Base-by-base conservation (phyloP, 2,113 vertebrate genomes). In the Phalacrocorax brasilianus region DNA sequence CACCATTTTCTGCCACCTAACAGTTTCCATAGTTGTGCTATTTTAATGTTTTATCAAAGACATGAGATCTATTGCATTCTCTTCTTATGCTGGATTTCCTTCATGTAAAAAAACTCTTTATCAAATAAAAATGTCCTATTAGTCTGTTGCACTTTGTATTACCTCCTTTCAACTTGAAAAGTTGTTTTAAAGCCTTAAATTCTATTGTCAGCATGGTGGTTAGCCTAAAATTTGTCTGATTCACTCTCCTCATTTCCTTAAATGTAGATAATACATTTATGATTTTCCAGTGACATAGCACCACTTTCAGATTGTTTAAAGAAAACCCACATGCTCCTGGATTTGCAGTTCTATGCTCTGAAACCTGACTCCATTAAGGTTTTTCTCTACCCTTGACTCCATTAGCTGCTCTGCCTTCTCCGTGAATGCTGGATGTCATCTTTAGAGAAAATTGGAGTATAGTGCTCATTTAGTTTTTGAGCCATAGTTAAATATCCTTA, bases 31-130 rank as follows among this genome's bases (percentile, higher is more conserved):
- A 74, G 61, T 4, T 66, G 85, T 40, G 15, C 76, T 93, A 77
- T 95, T 95, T 92, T 44, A 88, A 84, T 86, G 83, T 84, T 66
- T 27, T 77, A 92, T 93, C 89, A 95, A 95, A 97, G 94, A 71
- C 35, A 59, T 3, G 52, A 95, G 49, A 89, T 91, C 93, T 76
- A 8, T 35, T 52, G 56, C 63, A 5, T 50, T 68, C 32, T 23
- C 61, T 45, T 93, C 68, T 73, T 75, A 74, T 91, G 42, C 18
- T 62, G 85, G 62, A 28, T 88, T 85, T 88, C 50, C 88, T 95
- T 93, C 89, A 77, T 95, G 58, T 84, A 26, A 55, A 74, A 93
- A 84, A 15, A 8, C 63, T 66, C 85, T 88, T 93, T 83, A 70
- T 94, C 42, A 58, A 91, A 90, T 32, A 28, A 80, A 89, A 93